phyloP scores from a whole-genome alignment of 1,140 invertebrate genomes.

The Drosophila guanche region DNA sequence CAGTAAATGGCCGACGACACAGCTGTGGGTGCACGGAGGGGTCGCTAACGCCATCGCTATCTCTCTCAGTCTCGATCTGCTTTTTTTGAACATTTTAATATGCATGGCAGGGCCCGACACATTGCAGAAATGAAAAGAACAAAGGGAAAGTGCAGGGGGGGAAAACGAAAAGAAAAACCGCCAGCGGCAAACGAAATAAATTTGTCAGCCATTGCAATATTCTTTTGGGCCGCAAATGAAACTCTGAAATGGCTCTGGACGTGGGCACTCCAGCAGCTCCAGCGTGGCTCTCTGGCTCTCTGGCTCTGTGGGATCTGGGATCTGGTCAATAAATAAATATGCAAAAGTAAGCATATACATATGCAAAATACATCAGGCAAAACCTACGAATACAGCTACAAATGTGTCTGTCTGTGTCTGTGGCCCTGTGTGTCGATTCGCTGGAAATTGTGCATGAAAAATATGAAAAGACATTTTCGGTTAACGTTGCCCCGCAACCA shows the following conservation, averaged over 20 bases:
- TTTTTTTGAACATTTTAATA: constrained; percentile 78
- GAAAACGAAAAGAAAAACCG: constrained; percentile 57
- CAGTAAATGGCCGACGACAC: constrained; percentile 51
- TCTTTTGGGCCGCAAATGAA: constrained; percentile 60
- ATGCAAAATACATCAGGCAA: constrained; percentile 17
- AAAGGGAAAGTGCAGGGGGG: constrained; percentile 12
- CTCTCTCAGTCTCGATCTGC: constrained; percentile 1
- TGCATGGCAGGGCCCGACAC: constrained; percentile 73
- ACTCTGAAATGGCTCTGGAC: constrained; percentile 19
- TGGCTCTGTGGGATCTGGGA: constrained; percentile 27
- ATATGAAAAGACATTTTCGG: constrained; percentile 75
- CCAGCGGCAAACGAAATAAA: constrained; percentile 73
- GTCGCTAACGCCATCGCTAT: too few species aligned
- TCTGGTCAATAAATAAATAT: constrained; percentile 75
- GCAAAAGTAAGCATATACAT: constrained; percentile 54
- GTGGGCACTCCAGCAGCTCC: neutral
- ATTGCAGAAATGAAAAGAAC: constrained; percentile 59
- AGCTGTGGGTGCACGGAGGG: constrained; percentile 4
- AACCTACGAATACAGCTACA: constrained; percentile 25
- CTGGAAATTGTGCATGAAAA: constrained; percentile 76
- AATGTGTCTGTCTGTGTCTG: too few species aligned
- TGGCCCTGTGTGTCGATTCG: neutral
- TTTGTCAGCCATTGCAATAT: constrained; percentile 80
- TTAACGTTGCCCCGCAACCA: constrained; percentile 45
- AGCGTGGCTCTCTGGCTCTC: constrained; percentile 12